Base-by-base conservation (phyloP, 2,888 invertebrate genomes). In the Scaptomyza caliginosa region DNA sequence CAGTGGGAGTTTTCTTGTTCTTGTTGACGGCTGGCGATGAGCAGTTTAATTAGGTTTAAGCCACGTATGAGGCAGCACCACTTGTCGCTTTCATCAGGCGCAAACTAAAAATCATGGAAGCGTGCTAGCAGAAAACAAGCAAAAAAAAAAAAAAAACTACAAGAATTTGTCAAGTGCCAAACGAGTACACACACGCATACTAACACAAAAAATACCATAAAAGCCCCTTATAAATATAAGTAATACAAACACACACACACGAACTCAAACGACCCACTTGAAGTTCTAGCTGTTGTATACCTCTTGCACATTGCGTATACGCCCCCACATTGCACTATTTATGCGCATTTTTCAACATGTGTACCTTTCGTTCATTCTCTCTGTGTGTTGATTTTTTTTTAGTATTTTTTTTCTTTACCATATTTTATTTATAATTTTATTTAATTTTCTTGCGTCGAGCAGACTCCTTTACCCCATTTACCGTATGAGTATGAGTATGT, bases 111-210 rank as follows among this genome's bases (percentile, higher is more conserved):
- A 49, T 59, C 69, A 70, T 52, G 54, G 34, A 79, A 64, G 77
- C 84, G 71, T 63, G 63, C 46, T 3, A 28, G 16, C 34, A 34
- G 5, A 16, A 34, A 16, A 16, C 2, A 21, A 21, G 4, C 2
- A 34, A 32, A 32, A 13, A 13, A 13, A 4, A 2, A 1, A 7
- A 32, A 13, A 78, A 83, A 79, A 83, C 77, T 83, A 81, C 71
- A 77, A 77, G 81, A 86, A 81, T 72, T 86, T 81, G 86, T 81
- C 81, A 81, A 81, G 81, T 80, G 86, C 73, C 48, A 64, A 52
- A 57, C 43, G 54, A 43, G 59, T 48, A 63, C n/a, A 51, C 19
- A 24, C 32, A 28, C 16, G 30, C 21, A 43, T 43, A 40, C 24
- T 16, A 19, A 30, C 21, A 24, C 40, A 62, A 59, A 48, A 52